Conservation (phyloP, 2,113 vertebrate genomes). For the Alces alces region DNA sequence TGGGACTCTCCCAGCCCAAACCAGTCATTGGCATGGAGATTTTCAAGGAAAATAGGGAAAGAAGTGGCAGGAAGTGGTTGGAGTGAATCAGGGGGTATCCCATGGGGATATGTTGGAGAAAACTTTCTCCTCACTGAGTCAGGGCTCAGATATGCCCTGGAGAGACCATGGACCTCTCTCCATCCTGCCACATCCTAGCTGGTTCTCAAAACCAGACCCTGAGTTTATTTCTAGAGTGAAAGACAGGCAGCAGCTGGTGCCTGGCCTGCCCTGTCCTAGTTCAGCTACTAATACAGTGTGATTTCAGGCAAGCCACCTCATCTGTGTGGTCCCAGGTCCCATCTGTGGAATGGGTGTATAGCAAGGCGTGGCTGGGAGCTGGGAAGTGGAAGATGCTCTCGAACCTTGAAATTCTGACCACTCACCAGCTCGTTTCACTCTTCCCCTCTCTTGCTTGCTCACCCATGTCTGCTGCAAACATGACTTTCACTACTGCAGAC, state of each 20-base stretch:
- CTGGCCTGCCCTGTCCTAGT: background rate
- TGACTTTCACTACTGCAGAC: background rate
- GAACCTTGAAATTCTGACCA: background rate
- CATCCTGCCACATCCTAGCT: background rate
- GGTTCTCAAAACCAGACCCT: background rate
- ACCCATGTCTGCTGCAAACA: background rate
- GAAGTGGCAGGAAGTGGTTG: constrained; percentile 65
- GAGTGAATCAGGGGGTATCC: constrained; percentile 66
- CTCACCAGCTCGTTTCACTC: background rate
- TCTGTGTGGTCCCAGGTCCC: background rate
- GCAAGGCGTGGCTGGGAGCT: background rate
- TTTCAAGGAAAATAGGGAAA: constrained; percentile 46
- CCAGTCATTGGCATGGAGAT: constrained; percentile 53
- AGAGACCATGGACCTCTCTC: background rate
- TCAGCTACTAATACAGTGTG: background rate
- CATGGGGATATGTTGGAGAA: background rate
- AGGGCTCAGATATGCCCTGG: background rate
- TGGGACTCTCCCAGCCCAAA: background rate
- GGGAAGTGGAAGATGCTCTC: background rate
- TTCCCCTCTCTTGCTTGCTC: background rate
- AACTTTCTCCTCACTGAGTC: constrained; percentile 57
- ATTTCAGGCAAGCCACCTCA: too few species aligned
- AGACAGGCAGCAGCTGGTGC: background rate
- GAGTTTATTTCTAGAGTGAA: background rate
- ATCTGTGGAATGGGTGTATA: background rate